A percentile compares a stretch with the other conserved stretches of the same genome.
phyloP scores from a whole-genome alignment of 1,140 invertebrate genomes.

The Hesperophylax magnus region DNA sequence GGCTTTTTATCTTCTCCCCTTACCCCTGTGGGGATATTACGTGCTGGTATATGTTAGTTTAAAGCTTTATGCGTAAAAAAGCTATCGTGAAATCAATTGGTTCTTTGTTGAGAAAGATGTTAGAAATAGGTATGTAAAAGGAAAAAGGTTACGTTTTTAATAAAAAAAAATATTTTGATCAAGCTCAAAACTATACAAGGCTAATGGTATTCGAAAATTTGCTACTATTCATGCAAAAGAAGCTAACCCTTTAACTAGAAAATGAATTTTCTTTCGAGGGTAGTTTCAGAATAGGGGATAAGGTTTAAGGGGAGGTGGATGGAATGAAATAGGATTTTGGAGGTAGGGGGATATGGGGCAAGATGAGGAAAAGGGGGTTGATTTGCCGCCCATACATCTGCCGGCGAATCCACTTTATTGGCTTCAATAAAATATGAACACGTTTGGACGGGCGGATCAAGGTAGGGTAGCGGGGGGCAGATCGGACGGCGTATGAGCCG shows the following conservation, averaged over 20 bases:
- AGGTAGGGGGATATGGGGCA: slow-evolving; percentile 1
- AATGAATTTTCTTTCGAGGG: slow-evolving; percentile 48
- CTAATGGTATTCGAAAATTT: not conserved
- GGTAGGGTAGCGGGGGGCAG: slow-evolving; percentile 41
- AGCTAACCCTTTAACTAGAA: slow-evolving; percentile 45
- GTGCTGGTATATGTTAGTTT: too few species aligned
- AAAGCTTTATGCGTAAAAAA: too few species aligned
- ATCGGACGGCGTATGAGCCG: slow-evolving; percentile 38
- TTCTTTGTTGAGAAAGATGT: too few species aligned
- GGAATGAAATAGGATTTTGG: slow-evolving; percentile 12
- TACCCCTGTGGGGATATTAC: too few species aligned
- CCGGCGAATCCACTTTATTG: slow-evolving; percentile 72
- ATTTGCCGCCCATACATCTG: slow-evolving; percentile 54
- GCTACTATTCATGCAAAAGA: slow-evolving; percentile 30
- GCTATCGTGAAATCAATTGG: too few species aligned
- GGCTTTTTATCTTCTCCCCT: too few species aligned
- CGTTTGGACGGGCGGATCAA: slow-evolving; percentile 66
- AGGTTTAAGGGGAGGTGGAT: slow-evolving; percentile 23
- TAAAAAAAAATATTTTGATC: too few species aligned
- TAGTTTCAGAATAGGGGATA: slow-evolving; percentile 33
- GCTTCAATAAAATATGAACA: slow-evolving; percentile 74
- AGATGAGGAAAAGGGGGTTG: slow-evolving; percentile 28
- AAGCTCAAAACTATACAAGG: not conserved
- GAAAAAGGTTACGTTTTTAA: too few species aligned
- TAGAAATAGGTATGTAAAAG: too few species aligned